Evolutionary conservation across 2,113 vertebrate genomes (phyloP), one percentile per base, ranked within the genome.

Genomic region (Cnemophilus loriae): DNA sequence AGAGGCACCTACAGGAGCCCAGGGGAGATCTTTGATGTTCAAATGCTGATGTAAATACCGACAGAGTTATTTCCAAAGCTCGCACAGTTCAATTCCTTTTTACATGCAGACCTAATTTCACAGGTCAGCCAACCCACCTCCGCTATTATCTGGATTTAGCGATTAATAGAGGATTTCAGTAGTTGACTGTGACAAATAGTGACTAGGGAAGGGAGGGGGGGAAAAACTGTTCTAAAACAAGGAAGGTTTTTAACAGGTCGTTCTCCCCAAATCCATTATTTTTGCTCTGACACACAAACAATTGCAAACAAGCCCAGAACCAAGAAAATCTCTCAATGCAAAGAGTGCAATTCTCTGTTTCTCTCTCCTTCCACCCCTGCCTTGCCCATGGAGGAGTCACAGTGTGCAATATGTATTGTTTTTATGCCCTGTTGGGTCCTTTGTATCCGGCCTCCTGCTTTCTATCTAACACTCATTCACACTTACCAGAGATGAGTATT

Each of bases 41-140:
- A 77, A 59, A 84, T 50, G 68, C 78, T 95, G 91, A 75, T 46
- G 37, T 77, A 93, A 91, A 93, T 90, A 87, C 87, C 57, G 28
- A 91, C 89, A 76, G 87, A 95, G 89, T 86, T 93, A 97, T 95
- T 93, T 94, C 90, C 96, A 93, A 90, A 95, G 82, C 93, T 87
- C 35, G 5, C n/a, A 87, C 86, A 91, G 89, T 79, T 91, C 84
- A 84, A 73, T 89, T 95, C 82, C 90, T 95, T 91, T 94, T 84
- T 85, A 84, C 93, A 94, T 95, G 87, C 82, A 88, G 90, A 95
- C 97, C 95, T 96, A 85, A 95, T 96, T 95, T 96, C 96, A 91
- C 90, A 93, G 87, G 94, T 90, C 92, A 96, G 91, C 77, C 94
- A 86, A 74, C 90, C 82, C 77, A 90, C 94, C 61, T 96, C 89